Evolutionary conservation across 2,113 vertebrate genomes (phyloP), one percentile per base, ranked within the genome.

Genomic region (Thermophis baileyi): DNA sequence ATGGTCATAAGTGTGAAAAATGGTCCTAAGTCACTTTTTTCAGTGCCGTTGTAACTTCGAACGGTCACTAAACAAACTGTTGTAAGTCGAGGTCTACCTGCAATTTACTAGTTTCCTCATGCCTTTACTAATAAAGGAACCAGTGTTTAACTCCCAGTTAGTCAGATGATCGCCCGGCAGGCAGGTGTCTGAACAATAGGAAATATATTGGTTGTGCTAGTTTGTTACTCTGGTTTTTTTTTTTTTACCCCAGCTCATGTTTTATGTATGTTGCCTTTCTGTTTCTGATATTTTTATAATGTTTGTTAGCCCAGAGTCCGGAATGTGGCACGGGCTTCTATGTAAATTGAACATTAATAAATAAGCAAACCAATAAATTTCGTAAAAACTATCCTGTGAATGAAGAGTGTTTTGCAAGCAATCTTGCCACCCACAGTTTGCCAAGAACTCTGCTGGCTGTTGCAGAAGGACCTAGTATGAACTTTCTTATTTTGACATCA

Each of bases 401-500:
- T 92, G 35, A 50, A 89, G 74, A 88, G 53, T 12, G 11, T 86
- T 53, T 63, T 10, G 9, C 88, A 35, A 63, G 35, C 22, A 47
- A 44, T 7, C 50, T 51, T 86, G 74, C 50, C 9, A 63, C 30
- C 89, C 74, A 44, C 46, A 50, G 54, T 50, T 81, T 90, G 46
- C 50, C 92, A 87, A 35, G 4, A 27, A 27, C 10, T 87, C 74
- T 46, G 47, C 63, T 50, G 44, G 69, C 88, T 92, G 87, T 25
- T 14, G 25, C 44, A 57, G 1, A 89, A 35, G 46, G 40, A 49
- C 51, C 30, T 53, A 81, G 27, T 8, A 44, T 89, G 22, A 90
- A 81, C 89, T 47, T 63, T 90, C 53, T 90, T 50, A 86, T 93
- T 90, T 60, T 93, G 54, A 87, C n/a, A 87, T 44, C 46, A 51